Percentiles rank a stretch among this genome's conserved stretches.
These are phyloP conservation scores for Podarcis cretensis DNA, from an alignment of 2,113 vertebrate species.

Conservation along the genomic window DNA sequence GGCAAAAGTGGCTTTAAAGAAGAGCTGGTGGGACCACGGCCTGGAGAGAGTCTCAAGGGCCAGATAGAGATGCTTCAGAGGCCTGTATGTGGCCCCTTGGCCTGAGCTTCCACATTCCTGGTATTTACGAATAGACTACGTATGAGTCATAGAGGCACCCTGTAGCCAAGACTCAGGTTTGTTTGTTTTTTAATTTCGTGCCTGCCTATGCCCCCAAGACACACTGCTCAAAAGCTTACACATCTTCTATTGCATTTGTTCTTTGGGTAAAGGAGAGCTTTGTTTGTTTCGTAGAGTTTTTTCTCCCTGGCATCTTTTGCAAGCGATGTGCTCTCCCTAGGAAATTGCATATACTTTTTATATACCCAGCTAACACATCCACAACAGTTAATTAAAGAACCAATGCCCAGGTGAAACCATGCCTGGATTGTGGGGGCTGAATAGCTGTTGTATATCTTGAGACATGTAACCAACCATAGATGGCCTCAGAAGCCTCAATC, in stretches of 20 bases:
- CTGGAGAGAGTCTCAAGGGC: too few species aligned
- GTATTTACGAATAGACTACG: background rate
- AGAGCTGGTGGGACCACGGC: too few species aligned
- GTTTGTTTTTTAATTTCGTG: background rate
- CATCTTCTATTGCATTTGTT: background rate
- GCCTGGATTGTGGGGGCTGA: slow-evolving; percentile 61
- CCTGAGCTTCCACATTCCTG: too few species aligned
- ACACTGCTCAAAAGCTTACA: background rate
- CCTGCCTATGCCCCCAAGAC: background rate
- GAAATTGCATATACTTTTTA: background rate
- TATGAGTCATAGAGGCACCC: background rate
- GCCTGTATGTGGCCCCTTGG: too few species aligned
- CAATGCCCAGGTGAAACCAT: slow-evolving; percentile 67
- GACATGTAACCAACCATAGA: slow-evolving; percentile 29
- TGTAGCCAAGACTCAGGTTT: background rate
- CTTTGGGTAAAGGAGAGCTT: background rate
- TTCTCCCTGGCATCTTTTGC: background rate
- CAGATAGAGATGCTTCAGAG: too few species aligned
- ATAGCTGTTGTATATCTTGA: slow-evolving; percentile 44
- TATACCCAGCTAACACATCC: background rate
- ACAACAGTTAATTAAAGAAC: slow-evolving; percentile 67
- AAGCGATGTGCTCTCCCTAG: background rate
- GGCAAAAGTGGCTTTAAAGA: too few species aligned
- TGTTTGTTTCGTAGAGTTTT: background rate
- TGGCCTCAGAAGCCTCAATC: slow-evolving; percentile 34